Conservation (phyloP, 2,888 invertebrate species). For the Xylota segnis region DNA sequence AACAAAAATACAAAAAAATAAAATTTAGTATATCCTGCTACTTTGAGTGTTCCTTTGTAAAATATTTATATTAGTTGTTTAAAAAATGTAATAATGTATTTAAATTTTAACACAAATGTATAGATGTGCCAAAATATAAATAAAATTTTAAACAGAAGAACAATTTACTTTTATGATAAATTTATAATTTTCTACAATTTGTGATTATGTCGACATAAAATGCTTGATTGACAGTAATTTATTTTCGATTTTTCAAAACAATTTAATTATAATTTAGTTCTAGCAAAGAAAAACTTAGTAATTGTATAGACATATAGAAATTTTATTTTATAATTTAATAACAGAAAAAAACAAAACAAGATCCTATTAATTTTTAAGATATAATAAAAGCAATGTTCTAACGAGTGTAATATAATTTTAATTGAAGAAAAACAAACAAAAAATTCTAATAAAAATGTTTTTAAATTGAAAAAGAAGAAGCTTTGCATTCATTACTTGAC, state of each 20-base stretch:
- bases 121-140: constrained; percentile 73
- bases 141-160: constrained; percentile 15
- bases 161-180: neutral
- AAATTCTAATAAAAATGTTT: constrained; percentile 30
- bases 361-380: constrained; percentile 71
- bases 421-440: constrained; percentile 33
- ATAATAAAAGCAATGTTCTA: constrained; percentile 51
- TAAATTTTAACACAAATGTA: constrained; percentile 36
- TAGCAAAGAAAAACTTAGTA: constrained; percentile 8
- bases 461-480: neutral
- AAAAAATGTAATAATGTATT: neutral
- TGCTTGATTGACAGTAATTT: constrained; percentile 52
- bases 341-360: neutral
- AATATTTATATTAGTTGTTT: constrained; percentile 32
- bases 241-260: constrained; percentile 5
- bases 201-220: constrained; percentile 55
- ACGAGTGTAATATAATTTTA: constrained; percentile 68
- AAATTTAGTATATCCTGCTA: neutral
- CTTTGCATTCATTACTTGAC: too few relatives aligned
- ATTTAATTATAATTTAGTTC: constrained; percentile 7
- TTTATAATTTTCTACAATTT: constrained; percentile 29
- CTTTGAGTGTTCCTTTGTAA: constrained; percentile 23
- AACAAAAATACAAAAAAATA: too few relatives aligned
- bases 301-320: constrained; percentile 9
- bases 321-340: constrained; percentile 12